phyloP scores from a whole-genome alignment of 2,797 vertebrate genomes.

The Astyanax mexicanus region DNA sequence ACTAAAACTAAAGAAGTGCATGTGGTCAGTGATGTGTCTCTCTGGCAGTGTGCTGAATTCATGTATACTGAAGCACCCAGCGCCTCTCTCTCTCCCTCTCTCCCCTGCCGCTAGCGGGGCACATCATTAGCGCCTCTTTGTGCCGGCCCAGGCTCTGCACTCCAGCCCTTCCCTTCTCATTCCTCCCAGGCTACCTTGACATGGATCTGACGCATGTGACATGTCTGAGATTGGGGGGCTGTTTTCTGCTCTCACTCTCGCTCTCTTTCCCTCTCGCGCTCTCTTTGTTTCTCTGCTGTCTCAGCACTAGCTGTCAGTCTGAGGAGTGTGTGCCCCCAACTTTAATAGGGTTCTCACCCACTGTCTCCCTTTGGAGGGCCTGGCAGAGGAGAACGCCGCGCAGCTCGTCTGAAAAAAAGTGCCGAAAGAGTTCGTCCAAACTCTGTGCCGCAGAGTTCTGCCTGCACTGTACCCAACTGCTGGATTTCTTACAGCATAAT shows the following conservation, averaged over 20 bases:
- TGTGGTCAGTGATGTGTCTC: slow-evolving; percentile 41
- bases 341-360: slow-evolving; percentile 82
- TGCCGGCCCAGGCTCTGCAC: slow-evolving; percentile 48
- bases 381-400: slow-evolving; percentile 66
- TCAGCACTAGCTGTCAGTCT: slow-evolving; percentile 82
- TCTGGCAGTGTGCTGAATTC: slow-evolving; percentile 42
- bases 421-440: slow-evolving; percentile 54
- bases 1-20: too few relatives aligned
- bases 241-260: slow-evolving; percentile 35
- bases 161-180: slow-evolving; percentile 48
- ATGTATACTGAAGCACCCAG: slow-evolving; percentile 36
- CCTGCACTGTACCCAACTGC: too few relatives aligned
- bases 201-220: slow-evolving; percentile 55
- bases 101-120: slow-evolving; percentile 36
- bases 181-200: slow-evolving; percentile 54
- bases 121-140: slow-evolving; percentile 58
- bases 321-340: slow-evolving; percentile 78
- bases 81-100: slow-evolving; percentile 36
- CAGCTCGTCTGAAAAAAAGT: slow-evolving; percentile 76
- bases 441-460: neutral
- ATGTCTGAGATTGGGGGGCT: slow-evolving; percentile 55
- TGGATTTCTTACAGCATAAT: too few relatives aligned
- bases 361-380: slow-evolving; percentile 75
- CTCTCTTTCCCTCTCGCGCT: slow-evolving; percentile 30
- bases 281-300: slow-evolving; percentile 71